Base-by-base conservation (phyloP, 92 coral and sea anemone species). In the Siderastrea siderea region DNA sequence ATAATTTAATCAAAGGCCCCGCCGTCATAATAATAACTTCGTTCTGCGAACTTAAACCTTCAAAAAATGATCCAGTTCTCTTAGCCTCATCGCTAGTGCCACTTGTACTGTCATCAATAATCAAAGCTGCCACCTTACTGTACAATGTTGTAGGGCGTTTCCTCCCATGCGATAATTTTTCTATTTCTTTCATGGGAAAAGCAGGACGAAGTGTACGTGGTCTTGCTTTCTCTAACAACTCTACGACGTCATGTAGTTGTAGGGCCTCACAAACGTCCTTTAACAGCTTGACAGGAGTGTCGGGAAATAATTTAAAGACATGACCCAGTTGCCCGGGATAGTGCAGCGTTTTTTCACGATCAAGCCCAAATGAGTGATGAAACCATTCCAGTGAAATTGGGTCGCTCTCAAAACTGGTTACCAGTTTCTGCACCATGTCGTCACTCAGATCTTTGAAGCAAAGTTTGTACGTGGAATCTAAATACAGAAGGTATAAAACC, bases 201-300 rank as follows among this genome's bases (percentile, higher is more conserved):
- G 74, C 73, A 51, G 84, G 73, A 66, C 74, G 84, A 38, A 79
- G 74, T 9, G 74, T 64, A 38, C 74, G 74, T 2, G 86, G 86
- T 71, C 16, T 82, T 15, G 16, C 86, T 57, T 52, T 81, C 9
- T 69, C 86, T 57, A 68, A 48, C 5, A 82, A 1, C 46, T 82
- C 86, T 10, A 16, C 69, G 46, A 82, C 47, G 38, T 82, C 86
- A n/a, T 47, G 54, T 17, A 82, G 13, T 68, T 55, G 68, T 19
- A 82, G 47, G 68, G 78, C 86, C 47, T 55, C 68, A 69, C 52
- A 82, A 9, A 55, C 59, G 47, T 70, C 78, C 54, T 54, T 82
- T 6, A 82, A 11, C n/a, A 82, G 17, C 6, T 45, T 55, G 10
- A 82, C 57, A 19, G 84, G 59, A 66, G 84, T 80, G 11, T 80